Evolutionary conservation across 1,140 invertebrate genomes (phyloP), one percentile per base, ranked within the genome.

Genomic region (Drosophila tropicalis): DNA sequence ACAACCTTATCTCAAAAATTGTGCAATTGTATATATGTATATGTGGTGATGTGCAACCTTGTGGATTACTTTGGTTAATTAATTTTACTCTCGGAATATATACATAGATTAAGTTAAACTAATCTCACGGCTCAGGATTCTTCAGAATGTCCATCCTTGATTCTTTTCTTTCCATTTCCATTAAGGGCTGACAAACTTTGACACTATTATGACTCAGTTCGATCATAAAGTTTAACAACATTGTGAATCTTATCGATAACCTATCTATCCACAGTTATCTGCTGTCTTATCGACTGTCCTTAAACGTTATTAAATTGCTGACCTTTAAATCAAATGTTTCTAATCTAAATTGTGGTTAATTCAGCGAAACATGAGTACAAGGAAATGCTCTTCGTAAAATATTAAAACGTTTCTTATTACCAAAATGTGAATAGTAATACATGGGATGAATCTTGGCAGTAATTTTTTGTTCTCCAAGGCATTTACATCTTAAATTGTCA

Each of bases 1-100:
- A 56, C 32, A 66, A 36, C 44, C 44, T 29, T 66, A 56, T 66
- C 29, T 62, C 15, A 15, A 44, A 62, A 54, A 64, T 17, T 61
- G 51, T 32, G 61, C n/a, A 13, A 41, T 19, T 67, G n/a, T 47
- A 47, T 47, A 19, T 17, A 47, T 47, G 10, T 17, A 47, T 47
- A 39, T 39, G n/a, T 39, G 10, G 44, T 51, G 44, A 51, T 51
- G 17, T 51, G 44, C 44, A 51, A 51, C 17, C 44, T 51, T 51
- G 44, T 51, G 44, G 44, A 51, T 51, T 51, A 22, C 44, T 51
- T 51, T 51, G 44, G 10, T 22, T 51, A 51, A 51, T 51, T 47
- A 3, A 22, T 15, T 15, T 9, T 17, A 47, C 7, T 9, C 15
- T 1, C 9, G 44, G 17, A 51, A 22, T 51, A 9, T 51, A 51